Conservation (phyloP, 2,888 invertebrate genomes). For the Drosophila histrio region DNA sequence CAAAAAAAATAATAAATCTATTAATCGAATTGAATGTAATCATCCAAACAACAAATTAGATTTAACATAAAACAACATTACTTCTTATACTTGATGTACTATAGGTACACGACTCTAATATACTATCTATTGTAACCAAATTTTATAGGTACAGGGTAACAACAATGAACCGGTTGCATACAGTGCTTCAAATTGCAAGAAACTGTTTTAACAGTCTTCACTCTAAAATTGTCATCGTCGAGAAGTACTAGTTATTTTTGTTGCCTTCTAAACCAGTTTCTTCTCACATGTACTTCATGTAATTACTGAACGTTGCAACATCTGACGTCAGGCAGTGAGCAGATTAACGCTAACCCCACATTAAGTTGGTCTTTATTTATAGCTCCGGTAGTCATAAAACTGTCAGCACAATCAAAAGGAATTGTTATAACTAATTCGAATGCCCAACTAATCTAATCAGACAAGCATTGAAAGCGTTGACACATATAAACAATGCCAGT, state of each 20-base stretch:
- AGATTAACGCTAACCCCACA: constrained; percentile 9
- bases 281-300: neutral
- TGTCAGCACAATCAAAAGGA: constrained; percentile 4
- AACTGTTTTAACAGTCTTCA: constrained; percentile 10
- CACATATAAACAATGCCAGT: constrained; percentile 10
- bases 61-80: neutral
- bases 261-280: constrained; percentile 35
- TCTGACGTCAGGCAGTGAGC: constrained; percentile 27
- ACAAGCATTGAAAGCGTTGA: neutral
- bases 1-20: too few species aligned
- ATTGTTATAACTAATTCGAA: constrained; percentile 5
- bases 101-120: neutral
- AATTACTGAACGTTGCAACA: constrained; percentile 31
- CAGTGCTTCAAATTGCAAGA: constrained; percentile 20
- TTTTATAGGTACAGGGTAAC: neutral
- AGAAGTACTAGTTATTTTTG: neutral
- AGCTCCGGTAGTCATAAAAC: constrained; percentile 4
- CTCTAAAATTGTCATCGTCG: constrained; percentile 1
- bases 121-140: neutral
- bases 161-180: constrained; percentile 54
- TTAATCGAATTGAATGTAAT: neutral
- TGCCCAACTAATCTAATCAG: constrained; percentile 27
- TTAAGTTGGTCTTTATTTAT: constrained; percentile 22
- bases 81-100: too few species aligned
- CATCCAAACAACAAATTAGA: neutral